A percentile compares a stretch with the other conserved stretches of the same genome.
phyloP scores from a whole-genome alignment of 1,140 invertebrate species.

The Cyclina sinensis region DNA sequence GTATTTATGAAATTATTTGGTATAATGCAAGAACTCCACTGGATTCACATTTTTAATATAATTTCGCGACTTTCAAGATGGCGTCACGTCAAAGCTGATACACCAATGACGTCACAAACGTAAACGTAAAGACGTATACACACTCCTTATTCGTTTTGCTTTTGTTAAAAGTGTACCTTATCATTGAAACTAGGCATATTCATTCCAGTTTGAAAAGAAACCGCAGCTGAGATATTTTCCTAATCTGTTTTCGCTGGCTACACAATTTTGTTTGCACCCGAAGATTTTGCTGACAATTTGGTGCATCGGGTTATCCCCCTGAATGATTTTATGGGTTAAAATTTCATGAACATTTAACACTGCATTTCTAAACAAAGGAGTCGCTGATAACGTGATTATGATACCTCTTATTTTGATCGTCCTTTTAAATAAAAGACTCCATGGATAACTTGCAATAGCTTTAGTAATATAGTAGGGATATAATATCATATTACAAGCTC shows the following conservation, averaged over 20 bases:
- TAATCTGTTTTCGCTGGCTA: neutral
- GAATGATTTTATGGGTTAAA: too few relatives aligned
- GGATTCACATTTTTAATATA: neutral
- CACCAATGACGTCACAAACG: conserved; percentile 9
- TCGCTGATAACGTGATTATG: too few relatives aligned
- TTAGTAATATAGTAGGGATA: too few relatives aligned
- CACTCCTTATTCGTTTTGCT: too few relatives aligned
- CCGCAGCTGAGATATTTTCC: neutral
- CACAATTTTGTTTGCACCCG: neutral
- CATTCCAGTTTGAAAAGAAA: neutral
- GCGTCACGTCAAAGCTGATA: conserved; percentile 8
- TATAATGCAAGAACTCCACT: too few relatives aligned
- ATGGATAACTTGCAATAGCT: too few relatives aligned
- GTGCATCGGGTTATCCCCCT: neutral
- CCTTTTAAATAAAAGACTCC: too few relatives aligned
- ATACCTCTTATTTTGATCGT: too few relatives aligned
- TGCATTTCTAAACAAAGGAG: too few relatives aligned
- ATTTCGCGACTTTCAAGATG: conserved; percentile 42
- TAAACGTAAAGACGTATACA: neutral
- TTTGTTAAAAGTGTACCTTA: neutral
- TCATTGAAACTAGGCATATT: neutral
- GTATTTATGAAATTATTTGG: too few relatives aligned
- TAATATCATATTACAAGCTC: too few relatives aligned
- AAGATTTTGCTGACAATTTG: neutral
- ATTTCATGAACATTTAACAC: too few relatives aligned